Base-by-base conservation (phyloP, 1,140 invertebrate genomes). In the Andrena cerasifolii region DNA sequence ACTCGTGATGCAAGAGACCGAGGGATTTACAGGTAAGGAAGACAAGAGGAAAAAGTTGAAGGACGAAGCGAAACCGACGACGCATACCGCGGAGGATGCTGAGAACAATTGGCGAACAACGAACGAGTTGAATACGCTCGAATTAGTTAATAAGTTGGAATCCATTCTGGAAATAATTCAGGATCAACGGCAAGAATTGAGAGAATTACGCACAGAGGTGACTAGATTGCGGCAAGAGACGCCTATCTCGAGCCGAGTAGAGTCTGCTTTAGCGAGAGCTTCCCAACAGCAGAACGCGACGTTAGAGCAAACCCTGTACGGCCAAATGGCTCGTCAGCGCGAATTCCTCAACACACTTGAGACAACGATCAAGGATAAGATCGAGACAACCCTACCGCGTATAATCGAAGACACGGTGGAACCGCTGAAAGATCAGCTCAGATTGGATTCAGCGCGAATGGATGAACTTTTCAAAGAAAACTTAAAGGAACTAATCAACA, bases 401-500 rank as follows among this genome's bases (percentile, higher is more conserved):
- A 92, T 94, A 4, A 90, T 96, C 1, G 93, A 94, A 58, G 92
- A 93, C 2, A 92, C 94, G 51, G 93, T 97, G 63, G 96, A 98
- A 84, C 95, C 95, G 16, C 92, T 97, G 16, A 95, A 95, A 77
- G 94, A 94, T 56, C 95, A 97, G 86, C 89, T 98, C 56, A 95
- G 96, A 83, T 90, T 94, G 65, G 96, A 98, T 78, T 92, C 97
- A 16, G 93, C 94, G 21, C 94, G 95, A 87, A 97, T 97, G 89
- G 97, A 98, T 91, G 93, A 94, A 49, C 91, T 96, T 53, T 89
- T 98, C 12, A 95, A 96, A 75, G 96, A 97, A 63, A 97, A 96
- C 90, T 95, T 98, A 68, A 93, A 94, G 4, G 96, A 98, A 88
- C 90, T 97, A 24, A 94, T 97, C 78, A 95, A 94, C 77, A 97